A percentile compares a stretch with the other conserved stretches of the same genome.
Evolutionary conservation across 2,113 vertebrate species (phyloP).

Genomic region (Merops nubicus): DNA sequence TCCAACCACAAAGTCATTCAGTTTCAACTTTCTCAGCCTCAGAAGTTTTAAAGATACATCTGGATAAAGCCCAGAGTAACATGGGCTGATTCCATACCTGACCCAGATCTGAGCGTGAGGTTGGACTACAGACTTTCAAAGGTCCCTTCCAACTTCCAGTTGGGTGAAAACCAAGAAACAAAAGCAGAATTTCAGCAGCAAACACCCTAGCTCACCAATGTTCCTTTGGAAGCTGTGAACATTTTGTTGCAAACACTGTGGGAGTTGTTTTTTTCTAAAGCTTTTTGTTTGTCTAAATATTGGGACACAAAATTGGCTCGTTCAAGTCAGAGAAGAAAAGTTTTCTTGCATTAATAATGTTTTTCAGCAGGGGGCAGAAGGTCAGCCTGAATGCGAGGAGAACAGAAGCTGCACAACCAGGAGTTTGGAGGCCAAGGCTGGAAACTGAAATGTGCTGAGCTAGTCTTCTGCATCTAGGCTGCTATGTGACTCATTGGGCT

Average conservation of each 20-base stretch:
- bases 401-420: not conserved
- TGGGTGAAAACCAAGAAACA: not conserved
- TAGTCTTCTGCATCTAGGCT: not conserved
- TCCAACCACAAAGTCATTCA: not conserved
- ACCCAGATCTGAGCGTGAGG: not conserved
- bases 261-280: not conserved
- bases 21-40: not conserved
- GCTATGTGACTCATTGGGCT: not conserved
- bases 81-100: not conserved
- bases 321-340: not conserved
- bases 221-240: not conserved
- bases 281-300: not conserved
- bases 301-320: not conserved
- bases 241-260: not conserved
- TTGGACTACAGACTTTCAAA: not conserved
- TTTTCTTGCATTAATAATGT: not conserved
- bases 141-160: not conserved
- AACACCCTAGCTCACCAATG: not conserved
- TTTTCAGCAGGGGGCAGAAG: not conserved
- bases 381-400: not conserved
- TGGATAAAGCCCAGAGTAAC: not conserved
- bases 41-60: not conserved
- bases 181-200: not conserved
- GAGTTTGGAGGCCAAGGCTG: not conserved
- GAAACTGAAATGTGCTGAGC: fast-evolving